These are phyloP conservation scores for Garrulus glandarius DNA, from an alignment of 2,797 vertebrate species.

Conservation along the genomic window DNA sequence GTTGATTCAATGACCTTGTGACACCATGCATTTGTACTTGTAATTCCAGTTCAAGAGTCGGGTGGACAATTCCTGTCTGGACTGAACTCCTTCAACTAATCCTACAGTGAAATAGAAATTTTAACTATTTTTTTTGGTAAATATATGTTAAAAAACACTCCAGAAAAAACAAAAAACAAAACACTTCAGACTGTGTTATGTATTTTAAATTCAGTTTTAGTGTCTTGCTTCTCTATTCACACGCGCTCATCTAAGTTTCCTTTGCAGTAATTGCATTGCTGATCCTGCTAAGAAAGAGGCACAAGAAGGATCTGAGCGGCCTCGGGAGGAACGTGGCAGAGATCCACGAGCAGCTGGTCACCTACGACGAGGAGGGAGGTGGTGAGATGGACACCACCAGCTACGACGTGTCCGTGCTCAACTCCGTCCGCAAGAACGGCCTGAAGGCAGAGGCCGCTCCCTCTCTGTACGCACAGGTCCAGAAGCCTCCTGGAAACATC, in stretches of 20 bases:
- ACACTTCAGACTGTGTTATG: background rate
- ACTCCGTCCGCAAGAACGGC: conserved; percentile 81
- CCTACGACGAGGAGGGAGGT: conserved; percentile 94
- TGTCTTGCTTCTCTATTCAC: background rate
- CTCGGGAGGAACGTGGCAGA: conserved; percentile 85
- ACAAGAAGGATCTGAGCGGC: conserved; percentile 82
- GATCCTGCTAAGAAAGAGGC: conserved; percentile 83
- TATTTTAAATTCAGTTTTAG: background rate
- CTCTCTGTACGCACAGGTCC: conserved; percentile 80
- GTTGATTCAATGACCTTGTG: background rate
- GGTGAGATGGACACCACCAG: conserved; percentile 98
- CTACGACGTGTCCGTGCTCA: conserved; percentile 93
- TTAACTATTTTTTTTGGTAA: background rate
- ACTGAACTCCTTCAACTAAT: background rate
- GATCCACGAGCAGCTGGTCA: conserved; percentile 96
- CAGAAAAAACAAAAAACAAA: background rate
- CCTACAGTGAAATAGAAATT: background rate
- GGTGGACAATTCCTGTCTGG: background rate
- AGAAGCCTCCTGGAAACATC: conserved; percentile 72
- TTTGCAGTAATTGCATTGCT: conserved; percentile 85
- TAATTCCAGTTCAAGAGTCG: background rate
- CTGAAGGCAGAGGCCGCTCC: conserved; percentile 65
- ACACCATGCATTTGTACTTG: background rate
- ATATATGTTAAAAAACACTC: background rate
- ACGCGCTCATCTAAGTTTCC: background rate